phyloP scores from a whole-genome alignment of 2,888 invertebrate genomes.

The Spisula subtruncata region DNA sequence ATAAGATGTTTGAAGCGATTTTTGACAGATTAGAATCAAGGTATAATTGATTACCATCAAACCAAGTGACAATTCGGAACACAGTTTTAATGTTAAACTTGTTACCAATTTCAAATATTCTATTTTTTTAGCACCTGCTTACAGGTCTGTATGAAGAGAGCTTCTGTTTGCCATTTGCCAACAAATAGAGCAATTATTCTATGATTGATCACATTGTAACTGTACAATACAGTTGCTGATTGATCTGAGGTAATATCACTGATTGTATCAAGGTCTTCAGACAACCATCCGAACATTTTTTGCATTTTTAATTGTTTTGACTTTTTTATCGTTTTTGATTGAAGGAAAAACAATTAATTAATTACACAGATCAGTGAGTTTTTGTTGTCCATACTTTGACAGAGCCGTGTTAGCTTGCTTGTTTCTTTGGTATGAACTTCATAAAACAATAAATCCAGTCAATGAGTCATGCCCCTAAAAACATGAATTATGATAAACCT shows the following conservation, averaged over 20 bases:
- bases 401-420: neutral
- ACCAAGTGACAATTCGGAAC: slow-evolving; percentile 1
- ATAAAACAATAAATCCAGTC: slow-evolving; percentile 1
- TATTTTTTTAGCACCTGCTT: slow-evolving; percentile 34
- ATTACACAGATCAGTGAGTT: slow-evolving; percentile 5
- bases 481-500: neutral
- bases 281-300: slow-evolving; percentile 4
- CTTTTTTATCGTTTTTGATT: neutral
- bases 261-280: slow-evolving; percentile 11
- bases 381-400: neutral
- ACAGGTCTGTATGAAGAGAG: neutral
- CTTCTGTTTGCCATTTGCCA: neutral
- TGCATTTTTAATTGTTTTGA: neutral
- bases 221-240: neutral
- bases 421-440: slow-evolving; percentile 2
- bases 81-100: slow-evolving; percentile 30
- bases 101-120: neutral
- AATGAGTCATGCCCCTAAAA: neutral
- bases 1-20: slow-evolving; percentile 33
- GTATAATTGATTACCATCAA: slow-evolving; percentile 30
- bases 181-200: slow-evolving; percentile 12
- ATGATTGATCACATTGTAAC: slow-evolving; percentile 17
- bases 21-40: slow-evolving; percentile 42
- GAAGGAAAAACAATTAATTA: slow-evolving; percentile 21
- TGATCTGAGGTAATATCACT: neutral